Base-by-base conservation (phyloP, 2,113 vertebrate genomes). In the Callopanchax toddi region DNA sequence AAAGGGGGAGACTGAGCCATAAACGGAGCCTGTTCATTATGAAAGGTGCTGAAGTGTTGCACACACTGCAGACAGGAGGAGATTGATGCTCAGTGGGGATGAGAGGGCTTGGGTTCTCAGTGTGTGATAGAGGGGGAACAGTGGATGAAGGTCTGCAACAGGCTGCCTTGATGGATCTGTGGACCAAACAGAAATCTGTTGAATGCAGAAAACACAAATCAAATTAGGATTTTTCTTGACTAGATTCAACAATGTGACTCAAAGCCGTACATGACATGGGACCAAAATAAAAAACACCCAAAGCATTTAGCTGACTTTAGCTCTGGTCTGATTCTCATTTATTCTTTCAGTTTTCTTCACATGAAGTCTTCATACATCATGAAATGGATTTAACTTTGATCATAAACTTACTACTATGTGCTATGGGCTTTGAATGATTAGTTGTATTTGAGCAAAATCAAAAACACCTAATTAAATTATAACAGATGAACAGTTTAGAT, bases 1-100 rank as follows among this genome's bases (percentile, higher is more conserved):
- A 91, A 85, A 84, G 83, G 75, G 80, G 84, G 42, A 44, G 50
- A 73, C 73, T 71, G 68, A 75, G 78, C 83, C 79, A 78, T 88
- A 88, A 87, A 91, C 78, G 50, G 59, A 76, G 64, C 56, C 64
- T 46, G 59, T 51, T 84, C 86, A 84, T 60, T 84, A 84, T 74
- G 76, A 84, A 78, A 86, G 79, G 81, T 86, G 83, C 74, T 79
- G 40, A 64, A 86, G 76, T 85, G 79, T 77, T 67, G 74, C 78
- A 58, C 64, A 58, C 64, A 20, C 43, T 18, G 72, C 64, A 62
- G 59, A 73, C 62, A 20, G 65, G 64, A 46, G 53, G 56, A 85
- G 86, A 88, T 77, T 83, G 71, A 88, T 89, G 82, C 68, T 62
- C 67, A 49, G 64, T 34, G 58, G 68, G 70, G 60, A 85, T 69